These are phyloP conservation scores for Callospermophilus lateralis DNA, from an alignment of 2,113 vertebrate species.

Conservation along the genomic window DNA sequence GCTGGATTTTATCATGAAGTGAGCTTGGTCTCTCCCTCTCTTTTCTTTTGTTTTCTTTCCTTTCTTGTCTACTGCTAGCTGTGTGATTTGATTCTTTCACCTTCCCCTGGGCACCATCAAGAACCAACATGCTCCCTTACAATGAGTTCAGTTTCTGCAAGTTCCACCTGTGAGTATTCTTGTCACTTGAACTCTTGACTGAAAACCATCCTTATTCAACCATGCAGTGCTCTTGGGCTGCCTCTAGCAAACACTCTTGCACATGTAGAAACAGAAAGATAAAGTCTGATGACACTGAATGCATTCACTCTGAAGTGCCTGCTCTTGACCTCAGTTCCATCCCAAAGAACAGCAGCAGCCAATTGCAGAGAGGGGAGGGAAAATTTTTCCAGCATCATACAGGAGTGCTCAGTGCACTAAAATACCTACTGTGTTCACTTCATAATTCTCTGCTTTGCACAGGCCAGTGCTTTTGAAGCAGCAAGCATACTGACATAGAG, in stretches of 20 bases:
- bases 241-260: neutral
- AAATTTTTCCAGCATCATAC: no score
- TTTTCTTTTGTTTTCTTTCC: no score
- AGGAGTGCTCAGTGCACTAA: neutral
- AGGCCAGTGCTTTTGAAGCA: neutral
- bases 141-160: constrained; percentile 48
- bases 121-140: neutral
- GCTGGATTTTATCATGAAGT: neutral
- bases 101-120: neutral
- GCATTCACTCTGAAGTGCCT: neutral
- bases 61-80: neutral
- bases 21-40: neutral
- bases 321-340: neutral
- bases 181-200: neutral
- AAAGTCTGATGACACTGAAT: no score
- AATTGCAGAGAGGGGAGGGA: neutral
- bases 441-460: neutral
- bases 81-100: neutral
- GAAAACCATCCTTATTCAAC: neutral
- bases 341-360: neutral
- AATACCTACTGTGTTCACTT: neutral
- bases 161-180: neutral
- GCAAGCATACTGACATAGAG: no score
- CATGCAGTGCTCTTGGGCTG: neutral
- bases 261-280: neutral